These are phyloP conservation scores for Phalloptychus januarius DNA, from an alignment of 2,797 vertebrate genomes.

Conservation along the genomic window DNA sequence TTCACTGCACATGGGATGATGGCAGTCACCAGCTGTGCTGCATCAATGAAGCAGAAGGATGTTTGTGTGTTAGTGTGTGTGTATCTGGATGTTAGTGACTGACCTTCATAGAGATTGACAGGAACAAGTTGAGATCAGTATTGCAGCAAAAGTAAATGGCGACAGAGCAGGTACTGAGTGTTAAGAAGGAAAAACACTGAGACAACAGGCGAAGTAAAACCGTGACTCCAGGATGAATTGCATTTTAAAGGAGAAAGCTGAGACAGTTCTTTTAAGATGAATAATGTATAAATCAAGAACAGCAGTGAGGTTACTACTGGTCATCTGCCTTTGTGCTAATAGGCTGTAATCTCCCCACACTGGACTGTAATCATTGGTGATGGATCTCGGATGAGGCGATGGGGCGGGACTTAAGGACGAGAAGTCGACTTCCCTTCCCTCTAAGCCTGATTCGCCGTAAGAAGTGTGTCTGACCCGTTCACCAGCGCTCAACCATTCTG, in stretches of 20 bases:
- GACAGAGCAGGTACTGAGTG: not conserved
- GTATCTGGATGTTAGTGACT: not conserved
- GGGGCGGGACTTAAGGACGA: constrained; percentile 57
- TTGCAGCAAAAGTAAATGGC: constrained; percentile 4
- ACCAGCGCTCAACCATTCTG: constrained; percentile 17
- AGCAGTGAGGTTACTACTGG: constrained; percentile 68
- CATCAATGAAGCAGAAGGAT: not conserved
- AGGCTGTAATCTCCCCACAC: constrained; percentile 72
- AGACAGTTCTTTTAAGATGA: constrained; percentile 37
- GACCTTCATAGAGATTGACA: constrained; percentile 7
- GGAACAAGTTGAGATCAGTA: constrained; percentile 26
- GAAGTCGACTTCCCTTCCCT: constrained; percentile 46
- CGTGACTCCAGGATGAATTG: not conserved
- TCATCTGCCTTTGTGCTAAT: constrained; percentile 72
- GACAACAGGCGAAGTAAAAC: not conserved
- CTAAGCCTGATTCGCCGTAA: constrained; percentile 62
- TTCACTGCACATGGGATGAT: not conserved
- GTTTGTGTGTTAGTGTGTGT: not conserved
- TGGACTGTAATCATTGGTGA: constrained; percentile 76
- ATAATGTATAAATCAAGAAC: constrained; percentile 44
- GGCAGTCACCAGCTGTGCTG: constrained; percentile 9
- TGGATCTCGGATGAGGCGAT: constrained; percentile 70
- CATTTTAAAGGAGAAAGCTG: constrained; percentile 9
- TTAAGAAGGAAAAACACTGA: not conserved
- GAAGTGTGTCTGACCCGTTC: constrained; percentile 47